These are phyloP conservation scores for Drosophila suboccidentalis DNA, from an alignment of 2,888 invertebrate species.

Conservation along the genomic window DNA sequence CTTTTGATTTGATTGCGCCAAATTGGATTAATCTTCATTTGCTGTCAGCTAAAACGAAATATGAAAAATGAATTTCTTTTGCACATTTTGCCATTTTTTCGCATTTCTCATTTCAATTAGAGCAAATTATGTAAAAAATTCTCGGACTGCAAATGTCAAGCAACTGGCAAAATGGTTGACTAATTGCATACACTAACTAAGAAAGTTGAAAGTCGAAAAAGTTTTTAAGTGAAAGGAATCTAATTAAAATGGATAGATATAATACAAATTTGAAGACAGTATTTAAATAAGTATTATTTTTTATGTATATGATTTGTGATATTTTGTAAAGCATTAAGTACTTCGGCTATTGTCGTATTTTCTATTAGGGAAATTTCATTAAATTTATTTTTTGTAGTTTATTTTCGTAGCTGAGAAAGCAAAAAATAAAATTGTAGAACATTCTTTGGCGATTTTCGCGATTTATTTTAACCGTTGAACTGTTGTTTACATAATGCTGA, in stretches of 20 bases:
- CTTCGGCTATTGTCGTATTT: not conserved
- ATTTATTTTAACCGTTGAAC: slow-evolving; percentile 13
- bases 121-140: slow-evolving; percentile 44
- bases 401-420: not conserved
- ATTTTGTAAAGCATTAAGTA: not conserved
- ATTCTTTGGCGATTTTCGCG: not conserved
- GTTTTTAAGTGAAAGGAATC: not conserved
- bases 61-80: slow-evolving; percentile 63
- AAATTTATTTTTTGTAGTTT: not conserved
- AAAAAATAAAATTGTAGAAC: not conserved
- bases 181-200: slow-evolving; percentile 5
- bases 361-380: not conserved
- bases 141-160: slow-evolving; percentile 42
- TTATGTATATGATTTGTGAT: too few species aligned
- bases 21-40: slow-evolving; percentile 51
- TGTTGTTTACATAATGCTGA: slow-evolving; percentile 33
- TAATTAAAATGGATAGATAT: too few species aligned
- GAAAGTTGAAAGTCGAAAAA: not conserved
- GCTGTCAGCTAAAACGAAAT: slow-evolving; percentile 52
- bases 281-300: too few species aligned
- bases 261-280: too few species aligned
- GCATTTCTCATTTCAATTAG: slow-evolving; percentile 75
- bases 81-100: slow-evolving; percentile 28
- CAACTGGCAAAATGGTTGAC: not conserved
- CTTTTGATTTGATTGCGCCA: slow-evolving; percentile 64